Conservation (phyloP, 2,113 vertebrate species). For the Eubucco bourcierii region DNA sequence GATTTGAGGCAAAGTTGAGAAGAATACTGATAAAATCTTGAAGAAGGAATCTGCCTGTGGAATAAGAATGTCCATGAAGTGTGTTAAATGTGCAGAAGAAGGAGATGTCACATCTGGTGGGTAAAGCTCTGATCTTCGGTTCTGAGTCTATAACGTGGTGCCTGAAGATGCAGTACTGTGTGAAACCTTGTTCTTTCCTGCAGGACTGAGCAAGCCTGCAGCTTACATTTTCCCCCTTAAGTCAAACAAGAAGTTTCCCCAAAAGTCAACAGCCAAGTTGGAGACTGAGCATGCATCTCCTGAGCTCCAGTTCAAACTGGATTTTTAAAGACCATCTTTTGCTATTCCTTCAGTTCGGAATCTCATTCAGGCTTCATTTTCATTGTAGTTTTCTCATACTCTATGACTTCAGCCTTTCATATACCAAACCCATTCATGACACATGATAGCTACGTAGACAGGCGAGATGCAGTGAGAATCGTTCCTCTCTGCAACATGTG, state of each 20-base stretch:
- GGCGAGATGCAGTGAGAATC: not conserved
- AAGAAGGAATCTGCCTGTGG: not conserved
- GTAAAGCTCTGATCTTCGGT: not conserved
- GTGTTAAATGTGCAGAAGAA: not conserved
- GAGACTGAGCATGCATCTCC: not conserved
- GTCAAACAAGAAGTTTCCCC: not conserved
- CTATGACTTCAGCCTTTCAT: not conserved
- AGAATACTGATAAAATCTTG: not conserved
- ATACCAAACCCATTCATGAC: not conserved
- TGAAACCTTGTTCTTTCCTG: not conserved
- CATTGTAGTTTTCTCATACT: not conserved
- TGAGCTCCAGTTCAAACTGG: not conserved
- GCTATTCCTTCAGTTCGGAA: not conserved
- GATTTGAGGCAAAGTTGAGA: not conserved
- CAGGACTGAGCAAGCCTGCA: not conserved
- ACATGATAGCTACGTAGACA: not conserved
- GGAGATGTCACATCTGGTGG: not conserved
- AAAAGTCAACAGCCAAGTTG: not conserved
- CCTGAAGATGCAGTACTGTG: not conserved
- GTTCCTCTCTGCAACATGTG: not conserved
- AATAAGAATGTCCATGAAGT: fast-evolving
- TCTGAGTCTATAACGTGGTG: not conserved
- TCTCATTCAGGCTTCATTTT: not conserved
- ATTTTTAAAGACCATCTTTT: not conserved
- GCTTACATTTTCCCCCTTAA: not conserved